A percentile compares a stretch with the other conserved stretches of the same genome.
Conservation (phyloP, 2,888 invertebrate species). For the Eupelmus urozonus region DNA sequence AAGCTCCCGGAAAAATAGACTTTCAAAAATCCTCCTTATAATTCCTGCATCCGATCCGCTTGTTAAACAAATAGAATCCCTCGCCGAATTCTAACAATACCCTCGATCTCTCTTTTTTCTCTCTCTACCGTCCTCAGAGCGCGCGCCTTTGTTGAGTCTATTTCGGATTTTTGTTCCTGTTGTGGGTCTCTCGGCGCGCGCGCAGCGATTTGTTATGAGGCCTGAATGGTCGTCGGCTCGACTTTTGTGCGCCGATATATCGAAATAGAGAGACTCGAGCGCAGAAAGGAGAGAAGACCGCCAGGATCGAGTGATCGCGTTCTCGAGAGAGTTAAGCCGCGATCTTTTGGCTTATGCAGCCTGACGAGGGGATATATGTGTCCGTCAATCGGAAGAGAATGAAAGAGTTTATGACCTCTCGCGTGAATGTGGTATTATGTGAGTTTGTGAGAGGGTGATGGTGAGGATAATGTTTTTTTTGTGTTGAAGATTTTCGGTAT, state of each 20-base stretch:
- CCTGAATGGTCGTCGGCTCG: conserved; percentile 19
- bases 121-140: background rate
- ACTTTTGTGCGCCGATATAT: conserved; percentile 45
- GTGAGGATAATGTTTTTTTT: too few relatives aligned
- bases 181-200: conserved; percentile 41
- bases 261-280: background rate
- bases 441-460: too few relatives aligned
- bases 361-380: background rate
- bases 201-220: conserved; percentile 35
- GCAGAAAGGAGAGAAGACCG: background rate
- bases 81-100: too few relatives aligned
- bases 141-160: conserved; percentile 37
- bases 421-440: too few relatives aligned
- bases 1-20: too few relatives aligned
- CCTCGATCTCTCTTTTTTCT: background rate
- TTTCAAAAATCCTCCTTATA: too few relatives aligned
- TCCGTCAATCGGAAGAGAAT: background rate
- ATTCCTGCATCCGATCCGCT: too few relatives aligned
- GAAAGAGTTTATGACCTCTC: background rate
- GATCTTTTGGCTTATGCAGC: background rate
- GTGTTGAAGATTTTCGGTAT: too few relatives aligned
- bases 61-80: too few relatives aligned
- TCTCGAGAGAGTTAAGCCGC: too few relatives aligned
- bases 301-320: background rate
- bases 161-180: conserved; percentile 27